Evolutionary conservation across 2,888 invertebrate species (phyloP), one percentile per base, ranked within the genome.

Genomic region (Cancer borealis): DNA sequence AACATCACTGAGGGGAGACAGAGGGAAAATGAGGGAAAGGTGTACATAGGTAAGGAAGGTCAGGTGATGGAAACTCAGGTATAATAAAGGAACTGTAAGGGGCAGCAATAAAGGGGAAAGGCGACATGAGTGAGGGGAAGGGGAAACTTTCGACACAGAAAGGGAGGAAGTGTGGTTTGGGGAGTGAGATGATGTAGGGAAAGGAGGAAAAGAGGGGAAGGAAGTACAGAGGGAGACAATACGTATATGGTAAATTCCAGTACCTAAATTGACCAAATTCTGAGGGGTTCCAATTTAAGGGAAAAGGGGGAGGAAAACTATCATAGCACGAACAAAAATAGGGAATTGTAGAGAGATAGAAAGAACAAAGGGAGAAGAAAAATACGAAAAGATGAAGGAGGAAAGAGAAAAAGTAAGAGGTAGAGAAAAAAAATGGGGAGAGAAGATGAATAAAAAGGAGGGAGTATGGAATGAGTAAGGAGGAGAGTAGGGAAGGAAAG

Each of bases 1-100:
- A 54, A 12, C 10, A n/a, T 5, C n/a, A 66, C 8, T 4, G 12
- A 17, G 17, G 21, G 4, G 66, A 17, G 21, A 66, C 14, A 21
- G 12, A 17, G 21, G 21, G 17, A 66, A 66, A 21, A 66, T 39
- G 39, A 39, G 39, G 66, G 66, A 66, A 66, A 21, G 4, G 21
- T 14, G 4, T 4, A n/a, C 17, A 6, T 14, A n/a, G 21, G 66
- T 2, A 66, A 66, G 3, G 66, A 3, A 21, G 66, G 66, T 4
- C 66, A 66, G n/a, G n/a, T 66, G 66, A 66, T 66, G 66, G 66
- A 66, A n/a, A 66, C 14, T 54, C 66, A n/a, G 66, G 66, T 66
- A 3, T 21, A 66, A 17, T 66, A 66, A 66, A 66, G 66, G n/a
- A 3, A n/a, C 3, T 66, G 4, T n/a, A n/a, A 66, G 21, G 21